phyloP scores from a whole-genome alignment of 2,113 vertebrate species.

The Daphoenositta chrysoptera region DNA sequence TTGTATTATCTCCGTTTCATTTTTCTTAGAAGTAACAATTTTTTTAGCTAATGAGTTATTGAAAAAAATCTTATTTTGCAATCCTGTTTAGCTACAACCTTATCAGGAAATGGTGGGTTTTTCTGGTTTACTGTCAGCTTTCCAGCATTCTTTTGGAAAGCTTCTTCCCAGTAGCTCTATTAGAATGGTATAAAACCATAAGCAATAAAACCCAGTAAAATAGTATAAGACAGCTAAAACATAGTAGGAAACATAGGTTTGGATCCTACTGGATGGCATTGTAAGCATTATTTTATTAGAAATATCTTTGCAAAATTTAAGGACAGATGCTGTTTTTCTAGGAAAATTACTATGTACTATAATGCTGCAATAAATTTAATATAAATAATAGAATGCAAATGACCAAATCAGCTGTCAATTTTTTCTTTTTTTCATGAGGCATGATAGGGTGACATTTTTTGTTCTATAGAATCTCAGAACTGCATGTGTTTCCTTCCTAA shows the following conservation, averaged over 20 bases:
- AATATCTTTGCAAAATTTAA: constrained; percentile 26
- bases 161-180: not conserved
- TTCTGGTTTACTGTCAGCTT: not conserved
- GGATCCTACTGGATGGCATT: not conserved
- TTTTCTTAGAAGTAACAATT: not conserved
- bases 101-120: not conserved
- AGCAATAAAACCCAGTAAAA: not conserved
- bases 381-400: not conserved
- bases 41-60: not conserved
- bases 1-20: not conserved
- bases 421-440: not conserved
- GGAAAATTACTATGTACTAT: constrained; percentile 11
- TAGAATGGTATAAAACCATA: not conserved
- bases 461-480: not conserved
- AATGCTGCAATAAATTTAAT: constrained; percentile 10
- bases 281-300: not conserved
- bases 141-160: not conserved
- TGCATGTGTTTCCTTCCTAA: not conserved
- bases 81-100: not conserved
- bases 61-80: not conserved
- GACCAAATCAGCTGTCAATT: not conserved
- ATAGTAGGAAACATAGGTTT: not conserved
- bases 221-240: not conserved
- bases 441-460: not conserved
- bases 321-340: constrained; percentile 12